Percentiles rank a stretch among this genome's conserved stretches.
Conservation (phyloP, 2,797 vertebrate genomes). For the Cyprinella venusta region DNA sequence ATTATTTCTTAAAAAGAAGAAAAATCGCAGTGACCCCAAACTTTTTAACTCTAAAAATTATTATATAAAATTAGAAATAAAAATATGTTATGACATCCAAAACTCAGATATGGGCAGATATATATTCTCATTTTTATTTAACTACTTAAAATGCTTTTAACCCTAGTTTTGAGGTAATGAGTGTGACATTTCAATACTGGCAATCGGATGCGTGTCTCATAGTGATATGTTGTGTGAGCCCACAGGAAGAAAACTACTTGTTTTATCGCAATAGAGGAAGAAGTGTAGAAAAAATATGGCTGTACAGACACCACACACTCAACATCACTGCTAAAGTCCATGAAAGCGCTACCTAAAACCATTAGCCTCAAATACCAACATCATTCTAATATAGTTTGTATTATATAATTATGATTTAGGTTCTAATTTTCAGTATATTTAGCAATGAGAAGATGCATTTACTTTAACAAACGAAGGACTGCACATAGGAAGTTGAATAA, state of each 20-base stretch:
- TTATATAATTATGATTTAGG: neutral
- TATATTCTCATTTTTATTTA: neutral
- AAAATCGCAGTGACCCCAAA: neutral
- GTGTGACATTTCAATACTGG: neutral
- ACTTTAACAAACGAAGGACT: neutral
- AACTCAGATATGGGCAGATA: neutral
- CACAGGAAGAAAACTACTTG: neutral
- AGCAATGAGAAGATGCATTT: neutral
- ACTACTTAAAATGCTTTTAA: neutral
- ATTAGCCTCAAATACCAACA: neutral
- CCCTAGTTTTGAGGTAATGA: neutral
- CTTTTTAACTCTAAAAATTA: neutral
- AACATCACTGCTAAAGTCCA: neutral
- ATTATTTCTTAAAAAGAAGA: neutral
- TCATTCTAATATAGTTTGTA: neutral
- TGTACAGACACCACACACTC: slow-evolving; percentile 14
- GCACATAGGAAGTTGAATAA: neutral
- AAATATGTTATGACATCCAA: neutral
- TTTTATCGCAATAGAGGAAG: neutral
- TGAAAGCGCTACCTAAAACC: neutral
- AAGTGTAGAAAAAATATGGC: neutral
- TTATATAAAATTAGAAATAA: neutral
- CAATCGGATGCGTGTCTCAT: neutral
- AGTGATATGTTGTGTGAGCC: neutral
- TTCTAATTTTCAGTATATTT: neutral